These are phyloP conservation scores for Leucophora obtusa DNA, from an alignment of 2,888 invertebrate species.

Conservation along the genomic window DNA sequence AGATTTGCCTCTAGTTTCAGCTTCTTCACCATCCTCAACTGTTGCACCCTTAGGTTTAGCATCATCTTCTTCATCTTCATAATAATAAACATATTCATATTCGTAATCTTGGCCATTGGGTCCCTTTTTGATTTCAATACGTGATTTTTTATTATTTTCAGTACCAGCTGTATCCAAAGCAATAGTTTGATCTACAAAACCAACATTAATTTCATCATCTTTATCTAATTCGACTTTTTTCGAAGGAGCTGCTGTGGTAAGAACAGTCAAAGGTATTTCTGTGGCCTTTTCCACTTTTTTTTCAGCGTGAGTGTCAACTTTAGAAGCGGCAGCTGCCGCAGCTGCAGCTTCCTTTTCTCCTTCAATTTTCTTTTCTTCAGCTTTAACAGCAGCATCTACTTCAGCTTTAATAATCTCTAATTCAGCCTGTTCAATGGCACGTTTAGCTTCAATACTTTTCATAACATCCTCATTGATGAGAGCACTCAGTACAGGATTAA, in stretches of 20 bases:
- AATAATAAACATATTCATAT: constrained; percentile 94
- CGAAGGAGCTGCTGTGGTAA: constrained; percentile 72
- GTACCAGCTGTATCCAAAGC: constrained; percentile 83
- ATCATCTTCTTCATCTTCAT: constrained; percentile 87
- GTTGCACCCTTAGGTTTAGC: constrained; percentile 77
- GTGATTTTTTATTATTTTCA: constrained; percentile 84
- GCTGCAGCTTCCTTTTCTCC: constrained; percentile 9
- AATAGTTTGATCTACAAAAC: constrained; percentile 79
- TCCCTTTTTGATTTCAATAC: constrained; percentile 91
- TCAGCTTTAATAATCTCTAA: constrained; percentile 72
- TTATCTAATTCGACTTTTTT: constrained; percentile 66
- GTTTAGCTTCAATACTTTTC: constrained; percentile 80
- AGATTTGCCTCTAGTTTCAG: constrained; percentile 78
- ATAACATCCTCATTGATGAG: constrained; percentile 79
- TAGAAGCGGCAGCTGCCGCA: not conserved
- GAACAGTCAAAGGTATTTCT: constrained; percentile 65
- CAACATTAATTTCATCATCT: constrained; percentile 71
- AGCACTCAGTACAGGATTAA: constrained; percentile 78
- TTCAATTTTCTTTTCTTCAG: constrained; percentile 49
- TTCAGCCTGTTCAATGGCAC: constrained; percentile 76
- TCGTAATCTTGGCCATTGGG: constrained; percentile 94
- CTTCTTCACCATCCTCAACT: constrained; percentile 65
- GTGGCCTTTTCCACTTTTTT: constrained; percentile 57
- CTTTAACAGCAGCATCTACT: constrained; percentile 64
- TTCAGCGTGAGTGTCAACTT: constrained; percentile 65